phyloP scores from a whole-genome alignment of 2,888 invertebrate species.

The Junonia oenone region DNA sequence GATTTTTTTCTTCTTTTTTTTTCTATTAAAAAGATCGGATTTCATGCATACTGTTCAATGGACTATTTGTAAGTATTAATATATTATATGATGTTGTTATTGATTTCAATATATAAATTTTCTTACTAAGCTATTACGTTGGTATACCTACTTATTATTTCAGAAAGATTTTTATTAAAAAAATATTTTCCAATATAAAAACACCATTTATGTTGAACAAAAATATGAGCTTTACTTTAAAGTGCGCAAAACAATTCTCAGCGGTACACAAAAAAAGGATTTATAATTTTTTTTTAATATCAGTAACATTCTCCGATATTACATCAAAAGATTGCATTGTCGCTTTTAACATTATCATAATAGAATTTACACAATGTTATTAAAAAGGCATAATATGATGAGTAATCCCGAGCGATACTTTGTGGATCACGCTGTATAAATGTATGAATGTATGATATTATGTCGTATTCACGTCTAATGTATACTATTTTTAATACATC shows the following conservation, averaged over 20 bases:
- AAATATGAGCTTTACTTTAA: background rate
- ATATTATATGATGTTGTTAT: too few relatives aligned
- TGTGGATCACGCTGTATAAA: constrained; percentile 31
- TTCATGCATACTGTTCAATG: too few relatives aligned
- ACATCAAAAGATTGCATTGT: constrained; percentile 8
- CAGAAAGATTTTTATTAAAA: too few relatives aligned
- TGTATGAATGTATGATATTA: constrained; percentile 49
- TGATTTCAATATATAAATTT: too few relatives aligned
- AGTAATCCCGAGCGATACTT: constrained; percentile 50
- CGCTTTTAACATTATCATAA: constrained; percentile 26
- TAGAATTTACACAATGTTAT: constrained; percentile 25
- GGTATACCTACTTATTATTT: too few relatives aligned
- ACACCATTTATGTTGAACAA: too few relatives aligned
- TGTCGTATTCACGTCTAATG: constrained; percentile 73
- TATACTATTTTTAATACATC: constrained; percentile 80
- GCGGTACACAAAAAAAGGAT: background rate
- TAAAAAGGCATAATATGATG: constrained; percentile 36
- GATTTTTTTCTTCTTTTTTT: background rate
- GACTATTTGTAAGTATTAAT: too few relatives aligned
- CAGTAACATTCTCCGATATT: background rate
- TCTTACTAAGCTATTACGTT: too few relatives aligned
- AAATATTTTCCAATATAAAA: too few relatives aligned
- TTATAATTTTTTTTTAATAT: background rate
- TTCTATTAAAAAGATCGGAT: background rate
- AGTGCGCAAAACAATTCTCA: background rate